Percentiles rank a stretch among this genome's conserved stretches.
Evolutionary conservation across 2,797 vertebrate species (phyloP).

Genomic region (Channallabes apus): DNA sequence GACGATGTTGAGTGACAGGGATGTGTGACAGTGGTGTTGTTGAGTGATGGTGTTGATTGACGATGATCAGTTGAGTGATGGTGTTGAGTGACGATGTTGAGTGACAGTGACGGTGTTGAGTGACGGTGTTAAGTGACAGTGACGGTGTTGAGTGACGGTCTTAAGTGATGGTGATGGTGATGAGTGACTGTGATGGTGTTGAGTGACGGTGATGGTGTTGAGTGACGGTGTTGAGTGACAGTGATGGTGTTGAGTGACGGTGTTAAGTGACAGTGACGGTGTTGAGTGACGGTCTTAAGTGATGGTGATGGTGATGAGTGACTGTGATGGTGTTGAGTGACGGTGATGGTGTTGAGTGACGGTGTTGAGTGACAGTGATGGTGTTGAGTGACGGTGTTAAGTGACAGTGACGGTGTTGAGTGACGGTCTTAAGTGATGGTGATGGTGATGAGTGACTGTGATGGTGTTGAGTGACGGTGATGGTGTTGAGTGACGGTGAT

Average conservation of each 20-base stretch:
- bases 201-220: too few relatives aligned
- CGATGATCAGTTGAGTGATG: not conserved
- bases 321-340: not conserved
- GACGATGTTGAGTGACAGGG: not conserved
- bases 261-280: too few relatives aligned
- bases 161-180: not conserved
- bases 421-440: too few relatives aligned
- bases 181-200: not conserved
- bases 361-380: not conserved
- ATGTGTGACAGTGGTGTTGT: too few relatives aligned
- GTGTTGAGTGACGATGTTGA: not conserved
- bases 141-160: too few relatives aligned
- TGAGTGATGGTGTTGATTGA: not conserved
- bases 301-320: not conserved
- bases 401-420: too few relatives aligned
- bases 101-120: not conserved
- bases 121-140: too few relatives aligned
- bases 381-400: not conserved
- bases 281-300: too few relatives aligned
- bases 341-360: too few relatives aligned
- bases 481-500: not conserved
- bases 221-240: not conserved
- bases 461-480: not conserved
- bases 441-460: not conserved
- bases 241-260: not conserved